A percentile compares a stretch with the other conserved stretches of the same genome.
Conservation (phyloP, 2,888 invertebrate species). For the Parnassius apollo region DNA sequence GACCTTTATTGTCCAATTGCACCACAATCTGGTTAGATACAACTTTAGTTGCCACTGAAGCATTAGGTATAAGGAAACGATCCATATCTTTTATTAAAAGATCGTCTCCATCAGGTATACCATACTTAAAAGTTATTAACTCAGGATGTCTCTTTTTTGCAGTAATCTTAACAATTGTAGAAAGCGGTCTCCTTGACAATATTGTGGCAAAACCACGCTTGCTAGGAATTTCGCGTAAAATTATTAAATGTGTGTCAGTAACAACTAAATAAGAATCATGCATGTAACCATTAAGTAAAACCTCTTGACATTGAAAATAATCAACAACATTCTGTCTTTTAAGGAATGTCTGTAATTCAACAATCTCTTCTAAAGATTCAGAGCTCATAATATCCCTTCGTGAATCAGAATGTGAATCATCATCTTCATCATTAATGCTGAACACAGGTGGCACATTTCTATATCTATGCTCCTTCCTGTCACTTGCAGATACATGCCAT, state of each 20-base stretch:
- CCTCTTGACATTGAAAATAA: constrained; percentile 95
- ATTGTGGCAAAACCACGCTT: constrained; percentile 91
- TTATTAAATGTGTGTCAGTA: constrained; percentile 91
- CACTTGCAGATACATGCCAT: constrained; percentile 91
- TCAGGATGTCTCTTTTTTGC: constrained; percentile 97
- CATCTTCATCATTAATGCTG: constrained; percentile 93
- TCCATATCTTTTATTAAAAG: constrained; percentile 94
- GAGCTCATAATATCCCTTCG: constrained; percentile 73
- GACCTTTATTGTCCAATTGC: constrained; percentile 64
- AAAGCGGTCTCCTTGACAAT: constrained; percentile 92
- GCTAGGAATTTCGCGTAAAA: constrained; percentile 89
- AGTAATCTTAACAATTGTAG: constrained; percentile 97
- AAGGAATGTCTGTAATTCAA: constrained; percentile 89
- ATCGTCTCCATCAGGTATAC: constrained; percentile 89
- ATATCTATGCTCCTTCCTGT: constrained; percentile 92
- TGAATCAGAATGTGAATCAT: constrained; percentile 59
- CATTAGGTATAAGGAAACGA: constrained; percentile 94
- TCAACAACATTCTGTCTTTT: constrained; percentile 92
- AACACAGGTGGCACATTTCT: constrained; percentile 95
- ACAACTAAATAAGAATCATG: constrained; percentile 93
- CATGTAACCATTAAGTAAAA: constrained; percentile 93
- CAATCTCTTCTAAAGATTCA: constrained; percentile 87
- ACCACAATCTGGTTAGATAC: constrained; percentile 92
- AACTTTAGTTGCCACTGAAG: constrained; percentile 92
- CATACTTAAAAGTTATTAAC: constrained; percentile 98